Conservation (phyloP, 2,113 vertebrate species). For the Tyrannus savana region DNA sequence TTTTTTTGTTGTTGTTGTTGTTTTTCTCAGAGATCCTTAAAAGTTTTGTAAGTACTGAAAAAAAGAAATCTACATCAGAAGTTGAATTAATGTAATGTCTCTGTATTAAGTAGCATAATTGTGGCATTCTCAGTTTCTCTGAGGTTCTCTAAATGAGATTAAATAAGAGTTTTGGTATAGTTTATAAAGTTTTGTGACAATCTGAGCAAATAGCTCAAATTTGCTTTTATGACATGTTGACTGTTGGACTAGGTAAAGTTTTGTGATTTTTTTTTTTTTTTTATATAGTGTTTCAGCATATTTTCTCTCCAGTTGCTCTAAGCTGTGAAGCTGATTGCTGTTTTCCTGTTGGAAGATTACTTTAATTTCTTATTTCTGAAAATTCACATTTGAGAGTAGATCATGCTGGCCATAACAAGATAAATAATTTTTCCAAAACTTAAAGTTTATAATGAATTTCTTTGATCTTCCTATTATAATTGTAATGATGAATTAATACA, state of each 20-base stretch:
- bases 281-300: neutral
- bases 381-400: neutral
- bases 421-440: neutral
- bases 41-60: neutral
- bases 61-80: neutral
- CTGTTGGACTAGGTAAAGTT: neutral
- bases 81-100: neutral
- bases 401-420: neutral
- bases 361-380: neutral
- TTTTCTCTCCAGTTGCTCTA: neutral
- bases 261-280: neutral
- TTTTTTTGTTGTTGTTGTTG: neutral
- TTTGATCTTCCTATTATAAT: neutral
- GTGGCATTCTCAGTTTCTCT: neutral
- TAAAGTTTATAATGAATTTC: neutral
- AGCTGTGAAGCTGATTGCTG: neutral
- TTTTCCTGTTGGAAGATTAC: neutral
- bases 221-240: neutral
- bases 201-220: neutral
- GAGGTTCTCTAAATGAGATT: neutral
- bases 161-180: neutral
- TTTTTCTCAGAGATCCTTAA: neutral
- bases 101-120: neutral
- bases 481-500: neutral
- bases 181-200: neutral